phyloP scores from a whole-genome alignment of 2,888 invertebrate genomes.

The Pammene fasciana region DNA sequence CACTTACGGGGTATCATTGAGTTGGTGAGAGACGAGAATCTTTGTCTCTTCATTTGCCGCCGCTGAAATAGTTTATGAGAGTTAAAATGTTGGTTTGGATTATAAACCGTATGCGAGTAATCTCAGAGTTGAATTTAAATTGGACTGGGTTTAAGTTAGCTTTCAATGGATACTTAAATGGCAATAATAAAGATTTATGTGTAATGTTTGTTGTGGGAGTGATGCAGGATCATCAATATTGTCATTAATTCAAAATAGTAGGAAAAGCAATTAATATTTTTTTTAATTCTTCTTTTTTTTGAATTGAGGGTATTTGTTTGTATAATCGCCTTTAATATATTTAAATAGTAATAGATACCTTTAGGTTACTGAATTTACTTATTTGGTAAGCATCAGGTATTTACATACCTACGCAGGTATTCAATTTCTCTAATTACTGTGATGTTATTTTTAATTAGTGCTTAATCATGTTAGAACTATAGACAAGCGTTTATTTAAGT shows the following conservation, averaged over 20 bases:
- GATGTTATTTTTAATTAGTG: no score
- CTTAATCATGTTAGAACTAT: no score
- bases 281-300: no score
- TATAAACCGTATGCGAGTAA: constrained; percentile 46
- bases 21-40: constrained; percentile 56
- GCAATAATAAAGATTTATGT: constrained; percentile 84
- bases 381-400: no score
- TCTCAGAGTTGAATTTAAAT: constrained; percentile 51
- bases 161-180: constrained; percentile 82
- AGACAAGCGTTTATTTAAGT: neutral
- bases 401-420: no score
- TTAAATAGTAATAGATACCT: neutral
- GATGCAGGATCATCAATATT: constrained; percentile 64
- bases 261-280: no score
- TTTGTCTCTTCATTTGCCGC: constrained; percentile 71
- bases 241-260: constrained; percentile 37
- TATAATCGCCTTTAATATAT: neutral
- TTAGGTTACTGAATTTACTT: neutral
- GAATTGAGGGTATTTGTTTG: no score
- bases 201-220: constrained; percentile 68
- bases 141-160: constrained; percentile 52
- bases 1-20: constrained; percentile 45
- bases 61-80: constrained; percentile 81
- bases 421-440: no score
- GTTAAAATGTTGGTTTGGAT: constrained; percentile 58